Evolutionary conservation across 1,140 invertebrate species (phyloP).

Genomic region (Caenorhabditis remanei): DNA sequence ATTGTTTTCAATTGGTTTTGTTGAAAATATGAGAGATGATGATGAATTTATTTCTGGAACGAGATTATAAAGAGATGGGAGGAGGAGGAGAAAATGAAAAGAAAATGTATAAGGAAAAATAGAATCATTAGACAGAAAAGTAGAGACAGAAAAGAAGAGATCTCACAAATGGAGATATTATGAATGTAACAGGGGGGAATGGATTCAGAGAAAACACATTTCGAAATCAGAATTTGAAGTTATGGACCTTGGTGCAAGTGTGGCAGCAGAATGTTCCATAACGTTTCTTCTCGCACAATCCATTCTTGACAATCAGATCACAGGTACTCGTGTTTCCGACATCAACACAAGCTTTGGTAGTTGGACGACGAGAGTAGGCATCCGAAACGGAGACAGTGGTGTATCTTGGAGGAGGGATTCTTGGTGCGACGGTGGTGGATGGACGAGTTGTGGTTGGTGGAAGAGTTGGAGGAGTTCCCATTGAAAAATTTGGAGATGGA

Average conservation of each 20-base stretch:
- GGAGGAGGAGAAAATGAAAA: background rate
- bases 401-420: too few species aligned
- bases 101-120: too few species aligned
- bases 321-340: conserved; percentile 55
- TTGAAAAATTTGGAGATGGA: conserved; percentile 45
- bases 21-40: background rate
- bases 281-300: conserved; percentile 61
- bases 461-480: conserved; percentile 45
- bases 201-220: background rate
- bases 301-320: conserved; percentile 54
- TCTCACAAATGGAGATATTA: conserved; percentile 45
- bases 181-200: background rate
- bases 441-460: background rate
- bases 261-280: conserved; percentile 89
- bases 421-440: background rate
- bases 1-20: conserved; percentile 9
- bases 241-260: conserved; percentile 66
- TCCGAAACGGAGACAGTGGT: background rate
- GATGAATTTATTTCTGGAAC: background rate
- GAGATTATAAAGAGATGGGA: background rate
- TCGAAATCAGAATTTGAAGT: conserved; percentile 6
- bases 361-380: background rate
- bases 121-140: background rate
- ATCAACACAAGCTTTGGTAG: conserved; percentile 46
- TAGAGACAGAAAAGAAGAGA: conserved; percentile 1